A percentile compares a stretch with the other conserved stretches of the same genome.
Conservation (phyloP, 2,797 vertebrate genomes). For the Falco concolor region DNA sequence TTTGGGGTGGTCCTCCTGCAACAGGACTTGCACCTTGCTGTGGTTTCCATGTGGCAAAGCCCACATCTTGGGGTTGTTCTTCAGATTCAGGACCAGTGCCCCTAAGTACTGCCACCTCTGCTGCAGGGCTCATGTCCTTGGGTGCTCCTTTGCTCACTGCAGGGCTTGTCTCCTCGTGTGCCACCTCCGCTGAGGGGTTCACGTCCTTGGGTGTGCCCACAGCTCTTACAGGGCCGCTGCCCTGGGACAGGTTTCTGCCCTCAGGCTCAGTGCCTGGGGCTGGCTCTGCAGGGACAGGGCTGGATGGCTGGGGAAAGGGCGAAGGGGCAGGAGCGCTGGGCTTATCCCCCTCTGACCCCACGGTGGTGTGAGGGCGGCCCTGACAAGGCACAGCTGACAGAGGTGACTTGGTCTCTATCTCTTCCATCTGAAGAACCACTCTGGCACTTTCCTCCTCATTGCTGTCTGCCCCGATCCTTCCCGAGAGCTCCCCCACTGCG, state of each 20-base stretch:
- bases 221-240: background rate
- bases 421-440: conserved; percentile 67
- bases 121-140: background rate
- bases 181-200: background rate
- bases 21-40: background rate
- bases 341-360: background rate
- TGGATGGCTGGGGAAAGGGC: background rate
- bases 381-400: background rate
- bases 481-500: background rate
- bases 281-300: background rate
- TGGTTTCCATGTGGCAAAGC: background rate
- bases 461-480: background rate
- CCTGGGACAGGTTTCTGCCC: background rate
- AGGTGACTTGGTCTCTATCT: background rate
- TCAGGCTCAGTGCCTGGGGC: background rate
- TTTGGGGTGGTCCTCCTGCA: background rate
- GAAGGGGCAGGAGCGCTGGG: background rate
- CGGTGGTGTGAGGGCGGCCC: background rate
- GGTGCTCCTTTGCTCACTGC: background rate
- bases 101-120: background rate
- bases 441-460: conserved; percentile 13
- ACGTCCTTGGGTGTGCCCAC: background rate
- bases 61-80: background rate
- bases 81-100: background rate
- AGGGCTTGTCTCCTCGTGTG: background rate